A percentile compares a stretch with the other conserved stretches of the same genome.
Conservation (phyloP, 2,797 vertebrate species). For the Pogonophryne albipinna region DNA sequence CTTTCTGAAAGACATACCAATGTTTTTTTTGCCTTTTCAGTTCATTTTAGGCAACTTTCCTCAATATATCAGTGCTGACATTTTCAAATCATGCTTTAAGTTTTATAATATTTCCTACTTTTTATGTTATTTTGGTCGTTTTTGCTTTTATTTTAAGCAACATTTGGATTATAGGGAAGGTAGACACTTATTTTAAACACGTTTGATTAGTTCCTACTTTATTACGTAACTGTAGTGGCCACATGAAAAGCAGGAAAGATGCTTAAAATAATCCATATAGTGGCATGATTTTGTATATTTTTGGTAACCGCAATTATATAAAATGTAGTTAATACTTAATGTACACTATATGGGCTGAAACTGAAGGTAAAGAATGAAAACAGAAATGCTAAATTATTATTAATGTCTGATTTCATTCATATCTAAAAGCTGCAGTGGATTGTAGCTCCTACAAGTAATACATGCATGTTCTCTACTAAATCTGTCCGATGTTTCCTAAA, state of each 20-base stretch:
- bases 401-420: slow-evolving; percentile 24
- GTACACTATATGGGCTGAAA: slow-evolving; percentile 15
- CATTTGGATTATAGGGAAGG: background rate
- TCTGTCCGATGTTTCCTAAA: slow-evolving; percentile 24
- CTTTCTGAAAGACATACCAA: slow-evolving; percentile 37
- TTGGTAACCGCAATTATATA: no score
- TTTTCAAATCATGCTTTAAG: no score
- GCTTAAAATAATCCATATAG: background rate
- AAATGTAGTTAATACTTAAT: background rate
- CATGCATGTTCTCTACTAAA: slow-evolving; percentile 45
- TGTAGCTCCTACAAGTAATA: slow-evolving; percentile 15
- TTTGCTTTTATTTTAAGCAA: background rate
- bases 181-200: background rate
- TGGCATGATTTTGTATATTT: background rate
- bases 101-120: background rate
- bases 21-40: slow-evolving; percentile 22
- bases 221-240: background rate
- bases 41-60: slow-evolving; percentile 19
- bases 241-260: background rate
- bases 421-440: slow-evolving; percentile 23
- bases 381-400: no score
- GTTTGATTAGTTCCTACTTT: background rate
- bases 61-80: background rate
- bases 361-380: background rate
- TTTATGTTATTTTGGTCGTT: slow-evolving; percentile 3